Percentiles rank a stretch among this genome's conserved stretches.
These are phyloP conservation scores for Chloroclysta siterata DNA, from an alignment of 2,888 invertebrate genomes.

Conservation along the genomic window DNA sequence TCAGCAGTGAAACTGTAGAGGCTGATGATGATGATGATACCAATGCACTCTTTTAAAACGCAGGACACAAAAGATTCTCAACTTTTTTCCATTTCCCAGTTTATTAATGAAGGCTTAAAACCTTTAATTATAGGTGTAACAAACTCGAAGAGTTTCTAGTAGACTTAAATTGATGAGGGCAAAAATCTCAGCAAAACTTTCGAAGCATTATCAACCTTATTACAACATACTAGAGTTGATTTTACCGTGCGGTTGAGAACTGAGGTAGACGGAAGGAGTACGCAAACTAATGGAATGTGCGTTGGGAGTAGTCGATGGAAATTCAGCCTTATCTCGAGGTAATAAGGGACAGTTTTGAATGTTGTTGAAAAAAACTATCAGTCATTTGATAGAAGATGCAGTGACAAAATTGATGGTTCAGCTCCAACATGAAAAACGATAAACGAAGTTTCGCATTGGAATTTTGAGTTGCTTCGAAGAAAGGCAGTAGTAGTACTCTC, in stretches of 20 bases:
- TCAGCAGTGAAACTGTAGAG: too few relatives aligned
- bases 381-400: constrained; percentile 1
- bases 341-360: neutral
- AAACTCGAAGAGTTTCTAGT: constrained; percentile 13
- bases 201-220: neutral
- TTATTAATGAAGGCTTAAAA: constrained; percentile 17
- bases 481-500: too few relatives aligned
- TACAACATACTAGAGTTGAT: neutral
- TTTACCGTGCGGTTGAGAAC: neutral
- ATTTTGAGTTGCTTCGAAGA: too few relatives aligned
- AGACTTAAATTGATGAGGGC: constrained; percentile 23
- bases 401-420: neutral
- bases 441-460: too few relatives aligned
- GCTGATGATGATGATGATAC: too few relatives aligned
- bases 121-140: constrained; percentile 26
- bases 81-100: neutral
- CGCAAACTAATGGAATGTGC: neutral
- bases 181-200: neutral
- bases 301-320: neutral
- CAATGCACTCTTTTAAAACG: neutral
- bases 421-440: too few relatives aligned
- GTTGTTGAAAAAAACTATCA: constrained; percentile 1
- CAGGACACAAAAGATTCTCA: neutral
- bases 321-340: neutral
- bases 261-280: constrained; percentile 4